Evolutionary conservation across 2,113 vertebrate genomes (phyloP), one percentile per base, ranked within the genome.

Genomic region (Glaucidium brasilianum): DNA sequence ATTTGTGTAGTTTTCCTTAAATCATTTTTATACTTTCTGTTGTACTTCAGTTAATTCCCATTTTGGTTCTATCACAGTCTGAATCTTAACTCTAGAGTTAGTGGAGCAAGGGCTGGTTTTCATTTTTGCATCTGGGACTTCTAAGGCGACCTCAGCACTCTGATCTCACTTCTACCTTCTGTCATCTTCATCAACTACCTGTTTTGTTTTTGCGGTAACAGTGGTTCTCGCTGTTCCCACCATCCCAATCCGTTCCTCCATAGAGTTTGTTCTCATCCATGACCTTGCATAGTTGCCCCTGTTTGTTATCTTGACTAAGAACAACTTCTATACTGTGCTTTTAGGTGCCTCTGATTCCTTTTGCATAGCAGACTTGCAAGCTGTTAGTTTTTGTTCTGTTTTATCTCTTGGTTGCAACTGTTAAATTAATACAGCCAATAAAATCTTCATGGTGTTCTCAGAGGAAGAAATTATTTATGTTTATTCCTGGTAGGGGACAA

Each of bases 131-230:
- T 26, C 39, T 26, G 2, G 60, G 52, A 29, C 27, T 35, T 30
- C 2, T 10, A 6, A 30, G 50, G 26, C 0, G 1, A 3, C 41
- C 53, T 73, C 49, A 27, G 62, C 56, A 4, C 32, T 6, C 1
- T 19, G 34, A 20, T 30, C 67, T 75, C 29, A 1, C 35, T 50
- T 3, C 43, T 59, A n/a, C 37, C 56, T 88, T 21, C 43, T 60
- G 0, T 45, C 60, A 6, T 8, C 15, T 15, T n/a, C 47, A 18
- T 22, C 80, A 62, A 2, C 27, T 58, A 11, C 53, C 81, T 77
- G 68, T 7, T 37, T 25, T 32, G 69, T 3, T 41, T n/a, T 21
- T 4, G 0, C 45, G 60, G 11, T 49, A 3, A 1, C 35, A 4
- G 47, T 37, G 67, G 34, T 52, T 84, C 68, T 77, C 25, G 4